A percentile compares a stretch with the other conserved stretches of the same genome.
Conservation (phyloP, 2,888 invertebrate genomes). For the Drosophila histrio region DNA sequence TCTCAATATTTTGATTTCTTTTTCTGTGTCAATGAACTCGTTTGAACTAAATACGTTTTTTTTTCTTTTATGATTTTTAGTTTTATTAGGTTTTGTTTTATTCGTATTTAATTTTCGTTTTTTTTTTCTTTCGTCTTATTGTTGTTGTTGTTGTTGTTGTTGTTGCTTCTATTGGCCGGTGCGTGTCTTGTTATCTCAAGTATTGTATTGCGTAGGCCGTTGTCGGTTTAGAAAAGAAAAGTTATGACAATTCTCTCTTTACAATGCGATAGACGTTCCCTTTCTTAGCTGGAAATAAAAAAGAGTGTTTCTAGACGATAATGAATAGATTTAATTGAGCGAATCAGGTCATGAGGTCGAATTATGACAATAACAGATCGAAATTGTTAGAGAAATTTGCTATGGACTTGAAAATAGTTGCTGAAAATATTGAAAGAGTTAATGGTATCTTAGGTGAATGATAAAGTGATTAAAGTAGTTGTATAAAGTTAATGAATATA, state of each 20-base stretch:
- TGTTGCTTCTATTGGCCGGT: constrained; percentile 23
- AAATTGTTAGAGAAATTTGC: not conserved
- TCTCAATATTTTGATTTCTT: constrained; percentile 71
- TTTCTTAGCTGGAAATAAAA: not conserved
- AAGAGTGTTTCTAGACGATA: constrained; percentile 20
- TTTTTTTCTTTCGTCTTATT: constrained; percentile 18
- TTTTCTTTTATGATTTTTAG: constrained; percentile 41
- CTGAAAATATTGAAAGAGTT: not conserved
- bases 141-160: not conserved
- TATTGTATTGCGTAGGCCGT: constrained; percentile 67
- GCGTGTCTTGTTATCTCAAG: constrained; percentile 66
- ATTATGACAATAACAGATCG: not conserved
- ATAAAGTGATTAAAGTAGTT: too few species aligned
- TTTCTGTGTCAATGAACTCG: constrained; percentile 81
- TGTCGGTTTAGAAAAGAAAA: constrained; percentile 68
- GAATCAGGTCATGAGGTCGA: constrained; percentile 40
- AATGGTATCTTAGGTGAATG: not conserved
- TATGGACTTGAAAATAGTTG: not conserved
- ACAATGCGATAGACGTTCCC: not conserved
- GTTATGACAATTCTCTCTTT: constrained; percentile 48
- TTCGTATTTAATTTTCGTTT: constrained; percentile 39
- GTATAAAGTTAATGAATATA: too few species aligned
- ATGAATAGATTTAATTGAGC: constrained; percentile 8
- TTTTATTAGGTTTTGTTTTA: constrained; percentile 57
- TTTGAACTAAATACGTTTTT: constrained; percentile 71